Evolutionary conservation across 2,888 invertebrate genomes (phyloP).

Genomic region (Criorhina ranunculi): DNA sequence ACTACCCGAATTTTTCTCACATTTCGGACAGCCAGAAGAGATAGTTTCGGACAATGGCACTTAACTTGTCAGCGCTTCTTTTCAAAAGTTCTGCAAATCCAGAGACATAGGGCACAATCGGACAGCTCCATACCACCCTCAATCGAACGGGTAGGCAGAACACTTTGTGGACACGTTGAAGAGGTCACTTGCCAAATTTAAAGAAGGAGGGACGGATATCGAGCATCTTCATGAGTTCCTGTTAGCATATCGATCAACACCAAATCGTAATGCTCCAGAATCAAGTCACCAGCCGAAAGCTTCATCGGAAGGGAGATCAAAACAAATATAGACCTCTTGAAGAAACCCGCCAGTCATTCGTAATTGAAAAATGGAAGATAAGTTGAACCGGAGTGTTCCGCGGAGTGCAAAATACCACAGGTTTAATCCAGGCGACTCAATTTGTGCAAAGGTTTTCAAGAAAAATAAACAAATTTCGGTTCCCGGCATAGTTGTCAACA

Average conservation of each 20-base stretch:
- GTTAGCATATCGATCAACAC: constrained; percentile 16
- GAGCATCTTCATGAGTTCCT: constrained; percentile 29
- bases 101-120: background rate
- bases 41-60: too few relatives aligned
- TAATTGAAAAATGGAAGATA: constrained; percentile 8
- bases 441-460: constrained; percentile 15
- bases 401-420: constrained; percentile 3
- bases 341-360: background rate
- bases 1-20: constrained; percentile 13
- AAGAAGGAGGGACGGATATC: constrained; percentile 13
- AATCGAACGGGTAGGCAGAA: constrained; percentile 1
- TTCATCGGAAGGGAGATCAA: background rate
- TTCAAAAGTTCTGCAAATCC: constrained; percentile 8
- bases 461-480: constrained; percentile 11
- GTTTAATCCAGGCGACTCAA: constrained; percentile 8
- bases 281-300: too few relatives aligned
- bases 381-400: constrained; percentile 11
- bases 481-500: constrained; percentile 17
- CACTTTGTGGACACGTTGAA: constrained; percentile 8
- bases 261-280: constrained; percentile 18
- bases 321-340: constrained; percentile 9
- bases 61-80: constrained; percentile 1
- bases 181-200: background rate
- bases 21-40: constrained; percentile 23
- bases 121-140: background rate